Conservation (phyloP, 2,113 vertebrate species). For the Rhagologus leucostigma region DNA sequence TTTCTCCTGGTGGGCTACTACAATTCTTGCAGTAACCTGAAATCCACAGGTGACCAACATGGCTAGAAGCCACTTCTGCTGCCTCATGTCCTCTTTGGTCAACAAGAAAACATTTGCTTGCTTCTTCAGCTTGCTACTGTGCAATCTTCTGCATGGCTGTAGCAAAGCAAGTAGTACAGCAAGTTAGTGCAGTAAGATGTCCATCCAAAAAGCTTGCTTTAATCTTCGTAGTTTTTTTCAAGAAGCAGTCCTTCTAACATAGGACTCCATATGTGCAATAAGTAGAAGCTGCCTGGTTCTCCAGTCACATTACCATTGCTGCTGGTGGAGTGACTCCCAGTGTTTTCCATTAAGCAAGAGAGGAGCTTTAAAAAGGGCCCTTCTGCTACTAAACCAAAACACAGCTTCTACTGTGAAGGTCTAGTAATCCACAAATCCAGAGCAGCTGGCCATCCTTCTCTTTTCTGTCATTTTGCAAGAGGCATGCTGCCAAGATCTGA, state of each 20-base stretch:
- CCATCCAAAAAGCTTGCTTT: background rate
- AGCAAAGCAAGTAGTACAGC: background rate
- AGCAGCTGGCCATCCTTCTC: background rate
- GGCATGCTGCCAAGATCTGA: background rate
- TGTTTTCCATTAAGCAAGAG: background rate
- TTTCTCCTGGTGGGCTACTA: background rate
- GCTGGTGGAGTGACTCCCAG: background rate
- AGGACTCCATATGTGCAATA: background rate
- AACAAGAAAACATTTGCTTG: background rate
- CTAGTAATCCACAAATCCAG: background rate
- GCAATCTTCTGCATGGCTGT: background rate
- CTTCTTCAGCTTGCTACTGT: background rate
- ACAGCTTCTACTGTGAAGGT: background rate
- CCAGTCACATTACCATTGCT: background rate
- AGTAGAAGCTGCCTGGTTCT: background rate
- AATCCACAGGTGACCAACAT: background rate
- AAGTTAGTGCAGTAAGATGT: background rate
- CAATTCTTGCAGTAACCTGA: background rate
- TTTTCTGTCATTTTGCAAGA: background rate
- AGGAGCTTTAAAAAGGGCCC: background rate
- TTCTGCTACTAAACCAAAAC: background rate
- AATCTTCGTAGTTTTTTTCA: background rate
- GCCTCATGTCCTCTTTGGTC: background rate
- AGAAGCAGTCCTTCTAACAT: background rate
- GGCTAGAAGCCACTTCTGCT: background rate